Percentiles rank a stretch among this genome's conserved stretches.
Conservation (phyloP, 2,113 vertebrate species). For the Sialia sialis region DNA sequence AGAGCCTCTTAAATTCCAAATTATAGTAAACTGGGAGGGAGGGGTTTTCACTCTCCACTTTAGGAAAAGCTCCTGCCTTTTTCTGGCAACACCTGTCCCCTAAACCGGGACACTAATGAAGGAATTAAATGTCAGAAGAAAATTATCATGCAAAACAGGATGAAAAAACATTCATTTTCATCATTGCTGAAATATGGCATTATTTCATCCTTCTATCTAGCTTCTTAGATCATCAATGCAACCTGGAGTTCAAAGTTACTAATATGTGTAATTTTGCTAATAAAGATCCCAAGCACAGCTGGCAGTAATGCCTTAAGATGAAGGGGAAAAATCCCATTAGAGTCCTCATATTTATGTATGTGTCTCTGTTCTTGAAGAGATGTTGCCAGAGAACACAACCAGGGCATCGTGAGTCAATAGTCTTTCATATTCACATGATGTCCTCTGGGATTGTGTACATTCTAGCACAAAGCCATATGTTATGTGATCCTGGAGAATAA, state of each 20-base stretch:
- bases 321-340: background rate
- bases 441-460: background rate
- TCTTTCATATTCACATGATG: background rate
- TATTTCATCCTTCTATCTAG: background rate
- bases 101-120: no score
- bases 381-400: background rate
- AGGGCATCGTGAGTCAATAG: background rate
- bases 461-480: background rate
- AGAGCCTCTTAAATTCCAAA: no score
- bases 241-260: background rate
- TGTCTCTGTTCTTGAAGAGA: background rate
- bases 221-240: background rate
- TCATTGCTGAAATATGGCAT: background rate
- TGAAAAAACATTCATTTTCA: background rate
- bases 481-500: background rate
- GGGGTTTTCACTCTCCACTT: no score
- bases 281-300: background rate
- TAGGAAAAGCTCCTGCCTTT: no score
- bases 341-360: background rate
- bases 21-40: no score
- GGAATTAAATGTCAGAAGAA: background rate
- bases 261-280: background rate
- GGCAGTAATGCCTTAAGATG: background rate
- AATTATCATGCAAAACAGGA: background rate
- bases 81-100: no score